Base-by-base conservation (phyloP, 1,140 invertebrate genomes). In the Platyscapa corneri region DNA sequence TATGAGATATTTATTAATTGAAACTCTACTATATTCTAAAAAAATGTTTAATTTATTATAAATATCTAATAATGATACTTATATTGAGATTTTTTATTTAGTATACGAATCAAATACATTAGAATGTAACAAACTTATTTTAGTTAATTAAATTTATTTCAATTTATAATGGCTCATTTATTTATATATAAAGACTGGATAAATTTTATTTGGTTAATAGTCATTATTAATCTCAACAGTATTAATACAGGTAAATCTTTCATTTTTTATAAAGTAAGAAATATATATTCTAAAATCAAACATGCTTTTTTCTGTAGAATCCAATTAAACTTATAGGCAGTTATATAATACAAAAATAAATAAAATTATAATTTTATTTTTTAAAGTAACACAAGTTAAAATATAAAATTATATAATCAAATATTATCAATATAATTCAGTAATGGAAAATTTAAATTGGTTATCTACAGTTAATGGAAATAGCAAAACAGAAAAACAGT, bases 401-500 rank as follows among this genome's bases (percentile, higher is more conserved):
- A 46, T 7, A 46, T 46, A 46, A 46, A 16, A 16, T 53, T 18
- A 53, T 53, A 10, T 18, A 53, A 18, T 10, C 7, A 53, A 53
- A 16, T 53, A 53, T 53, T 53, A 53, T 10, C 8, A 30, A 18
- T 27, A 23, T 30, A 10, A 37, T 30, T 18, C n/a, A 74, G 60
- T 56, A 34, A 82, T 37, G 18, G 39, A 75, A 53, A 18, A 75
- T 76, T 34, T 6, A 37, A 34, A 53, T 72, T 49, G 12, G 16
- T 53, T 64, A 32, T 32, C 0, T 20, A 27, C 67, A 85, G 84
- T 82, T 23, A 30, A 67, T 10, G 79, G 70, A 27, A 64, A 76
- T 53, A 76, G 72, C n/a, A 85, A 81, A 32, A 32, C 49, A 20
- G 83, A 78, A 23, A 85, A 81, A 72, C 77, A 53, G 3, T 67